phyloP scores from a whole-genome alignment of 1,140 invertebrate species.

The Eumaeus atala region DNA sequence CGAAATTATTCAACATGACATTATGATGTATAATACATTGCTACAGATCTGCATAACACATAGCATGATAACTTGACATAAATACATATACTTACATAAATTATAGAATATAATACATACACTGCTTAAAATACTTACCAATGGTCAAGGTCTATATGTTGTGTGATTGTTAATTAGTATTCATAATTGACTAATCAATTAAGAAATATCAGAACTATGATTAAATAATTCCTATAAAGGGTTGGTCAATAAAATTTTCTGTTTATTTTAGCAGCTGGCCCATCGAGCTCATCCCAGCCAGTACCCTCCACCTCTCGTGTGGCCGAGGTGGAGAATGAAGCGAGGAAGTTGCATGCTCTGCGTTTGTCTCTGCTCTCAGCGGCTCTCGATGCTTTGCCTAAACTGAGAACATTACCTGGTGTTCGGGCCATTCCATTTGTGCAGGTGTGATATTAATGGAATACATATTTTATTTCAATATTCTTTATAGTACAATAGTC shows the following conservation, averaged over 20 bases:
- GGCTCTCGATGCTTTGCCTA: constrained; percentile 78
- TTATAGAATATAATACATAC: no score
- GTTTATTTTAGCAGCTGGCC: constrained; percentile 33
- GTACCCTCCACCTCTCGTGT: constrained; percentile 51
- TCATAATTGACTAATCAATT: neutral
- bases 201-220: no score
- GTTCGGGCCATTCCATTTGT: constrained; percentile 86
- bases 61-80: no score
- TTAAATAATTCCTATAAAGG: no score
- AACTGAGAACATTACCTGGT: constrained; percentile 78
- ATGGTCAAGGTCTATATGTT: neutral
- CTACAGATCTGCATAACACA: no score
- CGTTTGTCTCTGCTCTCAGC: constrained; percentile 80
- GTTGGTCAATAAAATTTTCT: neutral
- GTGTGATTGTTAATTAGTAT: neutral
- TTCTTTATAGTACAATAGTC: no score
- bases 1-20: no score
- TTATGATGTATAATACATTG: no score
- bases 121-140: neutral
- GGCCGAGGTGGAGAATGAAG: constrained; percentile 48
- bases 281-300: constrained; percentile 51
- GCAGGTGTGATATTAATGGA: constrained; percentile 29
- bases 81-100: no score
- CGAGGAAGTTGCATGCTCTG: constrained; percentile 77
- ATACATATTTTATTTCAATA: no score